A percentile compares a stretch with the other conserved stretches of the same genome.
Evolutionary conservation across 2,888 invertebrate genomes (phyloP).

Genomic region (Drosophila parthenogenetica): DNA sequence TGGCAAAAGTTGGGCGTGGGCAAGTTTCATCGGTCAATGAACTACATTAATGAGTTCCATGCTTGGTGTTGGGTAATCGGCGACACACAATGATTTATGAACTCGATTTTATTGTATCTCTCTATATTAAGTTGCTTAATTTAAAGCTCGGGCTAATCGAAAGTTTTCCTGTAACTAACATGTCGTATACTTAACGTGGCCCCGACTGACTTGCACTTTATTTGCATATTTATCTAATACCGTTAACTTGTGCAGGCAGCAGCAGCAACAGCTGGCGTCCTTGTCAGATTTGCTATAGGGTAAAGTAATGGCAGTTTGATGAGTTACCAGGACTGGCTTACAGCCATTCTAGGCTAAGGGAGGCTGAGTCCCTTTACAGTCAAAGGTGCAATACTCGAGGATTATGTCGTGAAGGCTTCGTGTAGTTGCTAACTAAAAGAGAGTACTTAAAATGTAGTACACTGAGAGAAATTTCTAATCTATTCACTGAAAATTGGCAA

Average conservation of each 20-base stretch:
- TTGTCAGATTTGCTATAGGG: constrained; percentile 63
- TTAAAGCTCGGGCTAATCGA: constrained; percentile 56
- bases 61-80: constrained; percentile 9
- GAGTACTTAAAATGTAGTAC: constrained; percentile 39
- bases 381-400: constrained; percentile 72
- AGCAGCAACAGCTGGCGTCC: constrained; percentile 65
- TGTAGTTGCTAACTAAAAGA: constrained; percentile 44
- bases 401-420: constrained; percentile 63
- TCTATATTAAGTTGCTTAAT: constrained; percentile 26
- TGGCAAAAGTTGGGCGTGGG: constrained; percentile 19
- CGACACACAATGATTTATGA: constrained; percentile 57
- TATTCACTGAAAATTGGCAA: background rate
- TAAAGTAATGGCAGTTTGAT: constrained; percentile 67
- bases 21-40: constrained; percentile 45
- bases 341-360: background rate
- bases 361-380: constrained; percentile 20
- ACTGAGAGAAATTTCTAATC: constrained; percentile 31
- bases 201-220: constrained; percentile 56
- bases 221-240: constrained; percentile 78
- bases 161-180: constrained; percentile 53
- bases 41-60: constrained; percentile 42
- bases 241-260: constrained; percentile 53
- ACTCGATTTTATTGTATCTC: constrained; percentile 18
- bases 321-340: constrained; percentile 23
- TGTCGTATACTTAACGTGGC: constrained; percentile 59